Evolutionary conservation across 2,888 invertebrate species (phyloP).

Genomic region (Mythimna vitellina): DNA sequence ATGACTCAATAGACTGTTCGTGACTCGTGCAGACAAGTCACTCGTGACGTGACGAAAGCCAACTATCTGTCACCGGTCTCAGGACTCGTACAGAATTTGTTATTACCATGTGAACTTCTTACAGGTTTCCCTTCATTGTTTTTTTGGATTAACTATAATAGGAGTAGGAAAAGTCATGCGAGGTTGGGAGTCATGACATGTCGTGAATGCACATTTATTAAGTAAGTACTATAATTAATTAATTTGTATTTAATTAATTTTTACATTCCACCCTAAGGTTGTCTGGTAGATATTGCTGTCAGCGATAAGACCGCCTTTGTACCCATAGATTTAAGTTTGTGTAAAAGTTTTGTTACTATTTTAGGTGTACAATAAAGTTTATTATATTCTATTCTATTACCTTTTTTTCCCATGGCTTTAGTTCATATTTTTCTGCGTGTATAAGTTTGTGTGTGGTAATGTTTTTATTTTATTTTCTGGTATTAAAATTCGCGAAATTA

Average conservation of each 20-base stretch:
- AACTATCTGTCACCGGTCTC: slow-evolving; percentile 41
- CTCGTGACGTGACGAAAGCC: slow-evolving; percentile 17
- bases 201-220: slow-evolving; percentile 3
- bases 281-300: too few species aligned
- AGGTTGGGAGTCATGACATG: slow-evolving; percentile 24
- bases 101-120: slow-evolving; percentile 45
- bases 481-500: neutral
- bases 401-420: slow-evolving; percentile 1
- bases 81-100: slow-evolving; percentile 39
- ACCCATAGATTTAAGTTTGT: too few species aligned
- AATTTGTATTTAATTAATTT: too few species aligned
- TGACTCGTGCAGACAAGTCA: slow-evolving; percentile 44
- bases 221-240: neutral
- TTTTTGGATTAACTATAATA: slow-evolving; percentile 9
- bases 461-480: neutral
- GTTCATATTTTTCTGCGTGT: neutral
- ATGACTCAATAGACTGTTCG: slow-evolving; percentile 22
- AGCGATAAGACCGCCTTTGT: too few species aligned
- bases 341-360: too few species aligned
- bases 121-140: slow-evolving; percentile 42
- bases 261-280: too few species aligned
- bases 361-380: too few species aligned
- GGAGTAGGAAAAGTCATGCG: slow-evolving; percentile 18
- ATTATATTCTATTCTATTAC: too few species aligned
- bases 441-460: neutral